Evolutionary conservation across 2,113 vertebrate species (phyloP).

Genomic region (Podarcis muralis): DNA sequence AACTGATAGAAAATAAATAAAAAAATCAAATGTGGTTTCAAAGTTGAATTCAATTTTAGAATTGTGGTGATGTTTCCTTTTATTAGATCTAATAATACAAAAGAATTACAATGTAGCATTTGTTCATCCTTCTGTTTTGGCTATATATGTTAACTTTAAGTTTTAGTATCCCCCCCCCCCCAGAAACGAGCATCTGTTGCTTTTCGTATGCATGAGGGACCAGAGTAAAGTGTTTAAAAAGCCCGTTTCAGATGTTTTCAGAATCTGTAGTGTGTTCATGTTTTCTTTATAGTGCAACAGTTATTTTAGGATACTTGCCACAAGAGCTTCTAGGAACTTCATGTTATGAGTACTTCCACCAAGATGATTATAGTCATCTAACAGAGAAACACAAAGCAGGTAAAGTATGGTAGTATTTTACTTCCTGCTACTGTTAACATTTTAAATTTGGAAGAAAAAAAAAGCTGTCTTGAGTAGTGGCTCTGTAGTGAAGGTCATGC

Average conservation of each 20-base stretch:
- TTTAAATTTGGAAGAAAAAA: neutral
- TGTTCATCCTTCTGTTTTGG: neutral
- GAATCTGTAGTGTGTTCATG: conserved; percentile 35
- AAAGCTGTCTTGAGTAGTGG: neutral
- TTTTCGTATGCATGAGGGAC: conserved; percentile 9
- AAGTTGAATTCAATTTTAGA: neutral
- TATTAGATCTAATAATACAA: neutral
- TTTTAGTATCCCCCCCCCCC: neutral
- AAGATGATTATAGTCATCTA: conserved; percentile 88
- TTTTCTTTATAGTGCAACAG: conserved; percentile 82
- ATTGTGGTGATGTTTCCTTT: neutral
- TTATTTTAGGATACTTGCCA: conserved; percentile 89
- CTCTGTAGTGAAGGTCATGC: neutral
- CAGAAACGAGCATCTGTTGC: neutral
- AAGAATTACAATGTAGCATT: neutral
- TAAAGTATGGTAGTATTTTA: conserved; percentile 41
- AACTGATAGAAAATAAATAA: neutral
- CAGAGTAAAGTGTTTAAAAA: conserved; percentile 8
- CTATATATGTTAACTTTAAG: neutral
- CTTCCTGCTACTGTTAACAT: neutral
- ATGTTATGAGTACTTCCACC: conserved; percentile 94
- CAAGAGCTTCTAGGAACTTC: conserved; percentile 91
- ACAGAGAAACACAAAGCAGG: conserved; percentile 92
- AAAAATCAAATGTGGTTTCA: neutral
- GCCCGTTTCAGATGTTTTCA: conserved; percentile 9